Conservation (phyloP, 2,888 invertebrate species). For the Exephanes ischioxanthus region DNA sequence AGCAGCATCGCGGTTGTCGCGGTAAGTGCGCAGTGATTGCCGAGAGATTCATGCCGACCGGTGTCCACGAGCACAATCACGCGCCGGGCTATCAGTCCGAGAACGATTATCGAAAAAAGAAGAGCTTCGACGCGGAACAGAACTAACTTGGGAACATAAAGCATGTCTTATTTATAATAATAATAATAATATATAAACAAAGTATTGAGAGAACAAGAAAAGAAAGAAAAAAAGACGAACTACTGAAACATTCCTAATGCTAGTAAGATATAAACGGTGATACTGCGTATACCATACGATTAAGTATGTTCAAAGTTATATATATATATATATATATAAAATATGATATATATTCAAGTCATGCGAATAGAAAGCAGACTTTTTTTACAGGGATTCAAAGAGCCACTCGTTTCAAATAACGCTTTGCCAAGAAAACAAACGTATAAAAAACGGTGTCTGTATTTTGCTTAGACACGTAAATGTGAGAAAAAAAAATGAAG, state of each 20-base stretch:
- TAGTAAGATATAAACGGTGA: conserved; percentile 53
- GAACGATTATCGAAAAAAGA: conserved; percentile 77
- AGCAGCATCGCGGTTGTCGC: conserved; percentile 79
- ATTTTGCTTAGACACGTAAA: conserved; percentile 25
- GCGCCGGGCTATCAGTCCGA: conserved; percentile 79
- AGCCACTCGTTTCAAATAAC: conserved; percentile 28
- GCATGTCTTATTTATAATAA: conserved; percentile 40
- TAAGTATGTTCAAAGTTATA: conserved; percentile 41
- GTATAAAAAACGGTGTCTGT: background rate
- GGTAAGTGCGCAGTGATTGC: conserved; percentile 80
- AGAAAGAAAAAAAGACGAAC: conserved; percentile 31
- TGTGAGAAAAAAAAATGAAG: background rate
- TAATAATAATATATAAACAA: conserved; percentile 28
- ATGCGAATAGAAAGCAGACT: conserved; percentile 4
- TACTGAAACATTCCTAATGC: conserved; percentile 58
- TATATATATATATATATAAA: conserved; percentile 37
- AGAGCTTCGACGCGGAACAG: conserved; percentile 72
- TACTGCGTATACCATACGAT: conserved; percentile 52
- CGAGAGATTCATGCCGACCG: conserved; percentile 79
- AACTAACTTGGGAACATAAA: conserved; percentile 43
- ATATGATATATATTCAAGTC: conserved; percentile 50
- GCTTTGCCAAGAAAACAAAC: conserved; percentile 25
- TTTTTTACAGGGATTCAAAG: conserved; percentile 33
- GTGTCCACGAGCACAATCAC: conserved; percentile 79
- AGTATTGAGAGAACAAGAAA: conserved; percentile 43